Percentiles rank a stretch among this genome's conserved stretches.
These are phyloP conservation scores for Gadopsis bispinosus DNA, from an alignment of 2,797 vertebrate genomes.

Conservation along the genomic window DNA sequence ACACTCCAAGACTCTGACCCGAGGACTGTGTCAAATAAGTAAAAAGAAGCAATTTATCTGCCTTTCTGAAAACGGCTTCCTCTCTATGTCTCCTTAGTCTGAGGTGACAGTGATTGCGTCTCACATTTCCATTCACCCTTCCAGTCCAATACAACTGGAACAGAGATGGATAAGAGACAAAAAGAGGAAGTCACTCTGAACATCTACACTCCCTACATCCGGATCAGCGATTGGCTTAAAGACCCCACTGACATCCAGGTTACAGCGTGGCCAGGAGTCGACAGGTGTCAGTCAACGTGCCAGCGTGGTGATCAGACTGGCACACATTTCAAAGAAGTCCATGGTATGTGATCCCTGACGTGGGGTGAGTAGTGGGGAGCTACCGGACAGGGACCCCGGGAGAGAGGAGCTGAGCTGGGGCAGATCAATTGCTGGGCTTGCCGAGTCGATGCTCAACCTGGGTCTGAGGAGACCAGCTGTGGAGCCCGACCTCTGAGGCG, in stretches of 20 bases:
- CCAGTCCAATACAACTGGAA: constrained; percentile 1
- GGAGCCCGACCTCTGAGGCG: constrained; percentile 94
- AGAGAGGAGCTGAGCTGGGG: constrained; percentile 90
- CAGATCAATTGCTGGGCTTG: constrained; percentile 80
- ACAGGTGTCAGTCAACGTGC: constrained; percentile 91
- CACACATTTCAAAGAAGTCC: constrained; percentile 99
- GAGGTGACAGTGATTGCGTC: constrained; percentile 5
- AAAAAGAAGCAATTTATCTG: constrained; percentile 33
- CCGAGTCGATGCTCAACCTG: constrained; percentile 92
- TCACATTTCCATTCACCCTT: constrained; percentile 6
- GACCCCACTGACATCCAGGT: constrained; percentile 35
- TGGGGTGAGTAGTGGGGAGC: constrained; percentile 82
- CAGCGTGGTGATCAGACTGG: constrained; percentile 96
- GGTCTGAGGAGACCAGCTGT: constrained; percentile 90
- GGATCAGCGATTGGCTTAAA: constrained; percentile 32
- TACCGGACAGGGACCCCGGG: constrained; percentile 89
- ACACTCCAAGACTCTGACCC: constrained; percentile 28
- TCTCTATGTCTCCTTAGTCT: constrained; percentile 49
- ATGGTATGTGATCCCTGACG: constrained; percentile 98
- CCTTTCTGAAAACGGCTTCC: constrained; percentile 31
- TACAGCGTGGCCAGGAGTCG: constrained; percentile 34
- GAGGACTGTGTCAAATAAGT: constrained; percentile 32
- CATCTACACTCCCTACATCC: constrained; percentile 27
- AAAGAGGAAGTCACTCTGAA: constrained; percentile 58
- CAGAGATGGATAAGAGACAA: constrained; percentile 46